Evolutionary conservation across 2,888 invertebrate species (phyloP), one percentile per base, ranked within the genome.

Genomic region (Dione juno): DNA sequence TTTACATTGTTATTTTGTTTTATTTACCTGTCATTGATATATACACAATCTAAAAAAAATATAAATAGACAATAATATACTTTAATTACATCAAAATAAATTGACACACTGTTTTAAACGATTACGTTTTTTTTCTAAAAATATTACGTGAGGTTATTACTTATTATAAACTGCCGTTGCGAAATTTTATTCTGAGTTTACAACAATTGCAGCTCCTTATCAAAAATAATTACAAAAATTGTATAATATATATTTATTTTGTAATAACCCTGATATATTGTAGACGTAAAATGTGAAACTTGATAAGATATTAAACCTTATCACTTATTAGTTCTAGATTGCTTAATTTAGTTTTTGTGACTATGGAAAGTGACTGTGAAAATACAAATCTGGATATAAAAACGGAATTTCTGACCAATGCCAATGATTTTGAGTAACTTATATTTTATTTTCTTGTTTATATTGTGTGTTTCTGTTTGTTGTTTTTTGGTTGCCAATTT

Each of bases 341-440:
- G 37, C 50, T 78, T 64, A 69, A 66, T 69, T 73, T 66, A 76
- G 37, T 69, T 67, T 69, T 68, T 21, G 72, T 66, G 70, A 74
- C 81, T 77, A 91, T 90, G 89, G 84, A 84, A 79, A 81, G 85
- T 75, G 90, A 88, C 70, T 86, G 81, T 28, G 80, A 82, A 82
- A 88, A 87, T 78, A 72, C 81, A 66, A 83, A 61, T 9, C n/a
- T 21, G 82, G 75, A 82, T 85, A 37, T 81, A 77, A 83, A 82
- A 76, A 78, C 87, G 72, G 86, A 76, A 74, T 86, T 88, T 14
- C 82, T 84, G 28, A 76, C 75, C 54, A 81, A 79, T 48, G 81
- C 80, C 77, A 81, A 86, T 67, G 80, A 82, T 73, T 73, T 76
- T 66, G 83, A 89, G 90, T 91, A 90, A 86, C 82, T 88, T 83